Base-by-base conservation (phyloP, 1,140 invertebrate genomes). In the Aradophagus sp. region DNA sequence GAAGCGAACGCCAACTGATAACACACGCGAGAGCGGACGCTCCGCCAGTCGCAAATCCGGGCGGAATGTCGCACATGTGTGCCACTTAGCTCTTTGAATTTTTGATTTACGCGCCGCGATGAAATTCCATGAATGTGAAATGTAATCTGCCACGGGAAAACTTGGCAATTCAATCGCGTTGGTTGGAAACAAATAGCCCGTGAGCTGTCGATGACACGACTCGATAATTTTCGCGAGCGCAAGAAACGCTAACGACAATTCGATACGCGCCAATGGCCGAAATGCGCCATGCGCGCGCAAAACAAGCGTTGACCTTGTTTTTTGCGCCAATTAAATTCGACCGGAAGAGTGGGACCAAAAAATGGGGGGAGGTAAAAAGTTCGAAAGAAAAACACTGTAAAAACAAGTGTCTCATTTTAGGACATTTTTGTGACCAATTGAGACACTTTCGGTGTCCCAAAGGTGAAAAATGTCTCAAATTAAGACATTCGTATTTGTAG, bases 71-170 rank as follows among this genome's bases (percentile, higher is more conserved):
- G 35, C 32, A 39, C 44, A 32, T 10, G 38, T 31, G 38, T 20
- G 42, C 6, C 42, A 48, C 41, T 55, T 34, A 19, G 36, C 38
- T 44, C 50, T 62, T 58, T 45, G 53, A 56, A 63, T 58, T 58
- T 70, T 70, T 63, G 67, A 59, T 70, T 63, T 63, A 70, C 59
- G 41, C 59, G 36, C 35, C 14, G 26, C 47, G 55, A 61, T 62
- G 59, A 71, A 71, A 65, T 65, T 71, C 53, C 47, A 71, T 65
- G 53, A 58, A 71, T 66, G 48, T 44, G 68, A 72, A 72, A 66
- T 65, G 61, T 61, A 72, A 72, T 72, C 55, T 26, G 27, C 31
- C 10, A 10, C 20, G 48, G 31, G 15, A 50, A 61, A 72, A 61
- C 34, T 61, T 61, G 55, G 27, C 26, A 48, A 72, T 72, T 72